phyloP scores from a whole-genome alignment of 1,140 invertebrate species.

The Holotrichia oblita region DNA sequence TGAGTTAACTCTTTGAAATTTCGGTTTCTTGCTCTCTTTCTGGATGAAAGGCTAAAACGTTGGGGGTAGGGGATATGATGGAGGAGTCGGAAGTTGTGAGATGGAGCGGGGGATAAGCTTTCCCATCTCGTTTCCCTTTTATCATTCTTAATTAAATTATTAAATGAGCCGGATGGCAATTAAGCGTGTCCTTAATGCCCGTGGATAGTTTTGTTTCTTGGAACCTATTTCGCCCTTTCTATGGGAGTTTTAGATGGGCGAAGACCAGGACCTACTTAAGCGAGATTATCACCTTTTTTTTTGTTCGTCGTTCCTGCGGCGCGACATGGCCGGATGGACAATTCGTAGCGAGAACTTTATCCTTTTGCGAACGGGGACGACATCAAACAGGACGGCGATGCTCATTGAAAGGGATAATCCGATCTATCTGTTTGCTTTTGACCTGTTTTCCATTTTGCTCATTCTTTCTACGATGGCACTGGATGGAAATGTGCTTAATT shows the following conservation, averaged over 20 bases:
- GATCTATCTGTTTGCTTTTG: not conserved
- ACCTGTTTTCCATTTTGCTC: too few species aligned
- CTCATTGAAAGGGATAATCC: slow-evolving; percentile 1
- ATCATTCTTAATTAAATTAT: slow-evolving; percentile 29
- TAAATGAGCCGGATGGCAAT: slow-evolving; percentile 14
- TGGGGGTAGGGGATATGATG: not conserved
- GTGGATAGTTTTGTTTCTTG: slow-evolving; percentile 1
- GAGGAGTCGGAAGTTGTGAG: not conserved
- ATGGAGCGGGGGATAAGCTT: not conserved
- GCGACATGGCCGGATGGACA: too few species aligned
- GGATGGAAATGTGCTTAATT: too few species aligned
- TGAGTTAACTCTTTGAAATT: slow-evolving; percentile 3
- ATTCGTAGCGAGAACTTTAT: too few species aligned
- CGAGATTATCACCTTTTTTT: slow-evolving; percentile 14
- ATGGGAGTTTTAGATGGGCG: not conserved
- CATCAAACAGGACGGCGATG: not conserved
- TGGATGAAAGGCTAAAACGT: not conserved
- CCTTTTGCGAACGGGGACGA: too few species aligned
- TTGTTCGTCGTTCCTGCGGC: not conserved
- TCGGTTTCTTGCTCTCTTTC: not conserved
- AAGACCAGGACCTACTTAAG: not conserved
- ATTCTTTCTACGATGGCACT: too few species aligned
- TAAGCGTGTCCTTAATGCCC: slow-evolving; percentile 8
- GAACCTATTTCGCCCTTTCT: not conserved
- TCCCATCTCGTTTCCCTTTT: not conserved